Evolutionary conservation across 2,113 vertebrate species (phyloP), one percentile per base, ranked within the genome.

Genomic region (Aegithalos caudatus): DNA sequence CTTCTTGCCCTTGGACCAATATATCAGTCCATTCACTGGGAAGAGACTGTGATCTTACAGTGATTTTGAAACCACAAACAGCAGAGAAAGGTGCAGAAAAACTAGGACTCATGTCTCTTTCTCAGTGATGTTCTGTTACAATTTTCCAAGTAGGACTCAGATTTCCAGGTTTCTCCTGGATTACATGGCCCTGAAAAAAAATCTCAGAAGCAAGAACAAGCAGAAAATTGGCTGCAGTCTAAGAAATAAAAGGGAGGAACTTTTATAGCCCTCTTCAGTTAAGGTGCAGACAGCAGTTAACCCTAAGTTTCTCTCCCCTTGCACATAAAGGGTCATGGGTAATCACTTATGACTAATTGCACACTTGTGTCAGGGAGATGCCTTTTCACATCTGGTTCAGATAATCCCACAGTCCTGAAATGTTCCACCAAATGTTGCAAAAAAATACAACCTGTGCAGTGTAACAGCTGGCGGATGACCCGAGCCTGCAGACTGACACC

Each of bases 381-480:
- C 92, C 88, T 97, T 97, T 94, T 81, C 97, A 98, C 98, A 98
- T 98, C 98, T 98, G 98, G 97, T 98, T 98, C 95, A 94, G 92
- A 98, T 98, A 98, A 97, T 94, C 69, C 69, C 11, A 27, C 74
- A 94, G 91, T 81, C 93, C 93, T 94, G 97, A 98, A 98, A 98
- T 82, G 69, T 96, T 98, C 97, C 93, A 98, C 97, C 97, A 98
- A 98, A 98, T 98, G 97, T 98, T 98, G 92, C 97, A 97, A 94
- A 95, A 97, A 97, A 97, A 95, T 93, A 97, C 97, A 98, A 96
- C 95, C 96, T 97, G 96, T 65, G 66, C 93, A 94, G 94, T 81
- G 27, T 94, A 94, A 83, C 96, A 97, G 97, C 97, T 97, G 97
- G 97, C 54, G 35, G n/a, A 86, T 95, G 97, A 97, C 97, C 97